Percentiles rank a stretch among this genome's conserved stretches.
phyloP scores from a whole-genome alignment of 2,888 invertebrate species.

The Lampropteryx suffumata region DNA sequence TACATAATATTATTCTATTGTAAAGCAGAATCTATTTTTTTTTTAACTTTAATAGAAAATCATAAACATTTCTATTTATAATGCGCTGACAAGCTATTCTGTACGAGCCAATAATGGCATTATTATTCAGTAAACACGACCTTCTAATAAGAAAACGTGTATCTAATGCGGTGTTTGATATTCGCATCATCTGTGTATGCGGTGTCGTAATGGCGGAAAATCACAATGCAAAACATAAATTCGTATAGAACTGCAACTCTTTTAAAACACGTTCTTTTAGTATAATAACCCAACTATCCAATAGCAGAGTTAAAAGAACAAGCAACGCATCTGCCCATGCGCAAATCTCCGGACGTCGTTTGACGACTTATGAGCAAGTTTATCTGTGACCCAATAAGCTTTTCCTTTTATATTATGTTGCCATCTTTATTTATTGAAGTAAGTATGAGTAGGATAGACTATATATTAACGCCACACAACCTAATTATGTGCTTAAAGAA shows the following conservation, averaged over 20 bases:
- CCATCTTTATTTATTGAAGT: too few species aligned
- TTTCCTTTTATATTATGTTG: too few species aligned
- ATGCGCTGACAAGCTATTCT: constrained; percentile 37
- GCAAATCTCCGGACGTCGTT: too few species aligned
- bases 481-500: too few species aligned
- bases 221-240: constrained; percentile 58
- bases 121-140: constrained; percentile 68
- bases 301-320: too few species aligned
- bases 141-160: constrained; percentile 79
- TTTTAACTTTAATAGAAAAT: too few species aligned
- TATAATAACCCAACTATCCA: too few species aligned
- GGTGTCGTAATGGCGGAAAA: constrained; percentile 74
- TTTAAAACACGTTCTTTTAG: not conserved
- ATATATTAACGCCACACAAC: too few species aligned
- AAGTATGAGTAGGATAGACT: too few species aligned
- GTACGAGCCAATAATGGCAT: constrained; percentile 54
- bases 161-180: constrained; percentile 76
- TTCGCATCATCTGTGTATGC: constrained; percentile 74
- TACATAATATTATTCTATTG: too few species aligned
- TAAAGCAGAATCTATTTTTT: not conserved
- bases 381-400: too few species aligned
- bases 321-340: too few species aligned
- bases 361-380: not conserved
- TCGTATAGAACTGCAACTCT: constrained; percentile 10
- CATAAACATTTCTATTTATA: constrained; percentile 25